These are phyloP conservation scores for Pedetes capensis DNA, from an alignment of 2,113 vertebrate genomes.

Conservation along the genomic window DNA sequence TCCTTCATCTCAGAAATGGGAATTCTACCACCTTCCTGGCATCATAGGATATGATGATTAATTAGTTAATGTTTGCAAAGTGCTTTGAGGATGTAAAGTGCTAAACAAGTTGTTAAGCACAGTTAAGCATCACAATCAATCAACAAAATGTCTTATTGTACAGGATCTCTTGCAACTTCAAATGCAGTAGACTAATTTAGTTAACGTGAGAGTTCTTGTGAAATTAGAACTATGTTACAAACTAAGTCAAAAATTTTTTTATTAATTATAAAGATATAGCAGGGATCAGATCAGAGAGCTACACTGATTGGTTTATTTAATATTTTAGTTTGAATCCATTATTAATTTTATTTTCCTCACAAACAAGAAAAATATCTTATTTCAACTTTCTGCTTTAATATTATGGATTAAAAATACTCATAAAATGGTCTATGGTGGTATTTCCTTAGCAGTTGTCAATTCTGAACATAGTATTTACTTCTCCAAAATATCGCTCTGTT, in stretches of 20 bases:
- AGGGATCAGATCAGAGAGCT: not conserved
- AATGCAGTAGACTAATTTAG: slow-evolving; percentile 59
- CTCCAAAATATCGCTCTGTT: not conserved
- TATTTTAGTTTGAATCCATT: not conserved
- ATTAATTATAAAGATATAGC: not conserved
- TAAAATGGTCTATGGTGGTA: not conserved
- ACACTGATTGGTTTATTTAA: slow-evolving; percentile 23
- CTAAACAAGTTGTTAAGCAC: slow-evolving; percentile 70
- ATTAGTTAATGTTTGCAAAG: slow-evolving; percentile 73
- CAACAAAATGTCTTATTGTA: slow-evolving; percentile 58
- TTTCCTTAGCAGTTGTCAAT: not conserved
- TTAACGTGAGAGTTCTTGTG: slow-evolving; percentile 62
- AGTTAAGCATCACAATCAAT: slow-evolving; percentile 69
- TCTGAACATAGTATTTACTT: slow-evolving; percentile 18
- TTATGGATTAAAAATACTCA: not conserved
- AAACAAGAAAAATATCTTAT: slow-evolving; percentile 22
- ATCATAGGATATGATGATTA: slow-evolving; percentile 68
- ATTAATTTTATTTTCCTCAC: slow-evolving; percentile 18
- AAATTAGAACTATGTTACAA: slow-evolving; percentile 46
- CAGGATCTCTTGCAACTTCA: slow-evolving; percentile 48
- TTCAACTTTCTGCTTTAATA: not conserved
- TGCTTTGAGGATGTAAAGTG: slow-evolving; percentile 69
- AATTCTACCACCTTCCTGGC: slow-evolving; percentile 62
- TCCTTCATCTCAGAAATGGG: slow-evolving; percentile 73
- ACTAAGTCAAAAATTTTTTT: slow-evolving; percentile 30